Evolutionary conservation across 2,113 vertebrate species (phyloP).

Genomic region (Dissostichus mawsoni): DNA sequence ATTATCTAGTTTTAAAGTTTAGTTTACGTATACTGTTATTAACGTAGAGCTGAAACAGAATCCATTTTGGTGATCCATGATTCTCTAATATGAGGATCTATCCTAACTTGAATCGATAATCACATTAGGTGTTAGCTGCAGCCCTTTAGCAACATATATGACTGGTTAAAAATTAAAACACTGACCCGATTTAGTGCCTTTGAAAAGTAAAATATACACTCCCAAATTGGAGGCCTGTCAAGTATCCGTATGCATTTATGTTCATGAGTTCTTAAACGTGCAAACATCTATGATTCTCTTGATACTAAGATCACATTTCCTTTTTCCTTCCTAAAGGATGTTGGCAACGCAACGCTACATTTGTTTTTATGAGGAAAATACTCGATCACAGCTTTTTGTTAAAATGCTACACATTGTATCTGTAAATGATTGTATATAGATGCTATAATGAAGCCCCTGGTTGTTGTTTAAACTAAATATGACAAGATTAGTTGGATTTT

Average conservation of each 20-base stretch:
- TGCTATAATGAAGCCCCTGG: not conserved
- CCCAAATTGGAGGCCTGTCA: conserved; percentile 10
- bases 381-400: not conserved
- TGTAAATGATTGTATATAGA: too few species aligned
- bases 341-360: not conserved
- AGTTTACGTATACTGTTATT: not conserved
- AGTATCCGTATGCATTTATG: not conserved
- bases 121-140: not conserved
- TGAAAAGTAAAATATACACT: not conserved
- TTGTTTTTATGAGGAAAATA: not conserved
- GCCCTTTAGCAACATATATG: not conserved
- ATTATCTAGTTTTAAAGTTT: not conserved
- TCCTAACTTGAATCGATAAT: not conserved
- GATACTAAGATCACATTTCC: conserved; percentile 6
- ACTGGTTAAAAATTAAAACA: not conserved
- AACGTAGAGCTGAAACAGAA: not conserved
- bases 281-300: not conserved
- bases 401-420: not conserved
- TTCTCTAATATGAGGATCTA: conserved; percentile 9
- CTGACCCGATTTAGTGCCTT: not conserved
- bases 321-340: not conserved
- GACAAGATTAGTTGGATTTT: not conserved
- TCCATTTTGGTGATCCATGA: not conserved
- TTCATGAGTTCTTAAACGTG: not conserved
- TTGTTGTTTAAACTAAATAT: not conserved